Percentiles rank a stretch among this genome's conserved stretches.
Evolutionary conservation across 2,113 vertebrate species (phyloP).

Genomic region (Dinomys branickii): DNA sequence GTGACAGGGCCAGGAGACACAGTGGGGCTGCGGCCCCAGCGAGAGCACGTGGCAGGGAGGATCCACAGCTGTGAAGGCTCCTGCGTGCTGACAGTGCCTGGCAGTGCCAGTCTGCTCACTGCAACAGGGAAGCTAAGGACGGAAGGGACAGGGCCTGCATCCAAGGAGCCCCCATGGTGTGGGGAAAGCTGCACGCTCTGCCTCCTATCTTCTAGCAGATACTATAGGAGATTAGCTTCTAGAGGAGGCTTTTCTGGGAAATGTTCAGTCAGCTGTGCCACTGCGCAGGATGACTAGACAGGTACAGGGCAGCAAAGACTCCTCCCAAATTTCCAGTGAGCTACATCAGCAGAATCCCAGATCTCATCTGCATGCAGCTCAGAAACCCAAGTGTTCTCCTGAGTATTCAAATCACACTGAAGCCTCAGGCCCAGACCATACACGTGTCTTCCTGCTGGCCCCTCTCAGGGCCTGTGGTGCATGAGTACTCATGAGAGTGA

Average conservation of each 20-base stretch:
- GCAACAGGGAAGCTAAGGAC: no score
- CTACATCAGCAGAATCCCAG: no score
- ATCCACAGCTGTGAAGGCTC: no score
- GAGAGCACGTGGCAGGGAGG: no score
- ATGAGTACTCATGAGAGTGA: neutral
- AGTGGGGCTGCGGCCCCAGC: no score
- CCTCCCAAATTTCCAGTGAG: neutral
- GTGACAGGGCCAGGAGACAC: neutral
- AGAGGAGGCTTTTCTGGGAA: neutral
- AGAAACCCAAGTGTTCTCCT: neutral
- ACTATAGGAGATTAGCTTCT: neutral
- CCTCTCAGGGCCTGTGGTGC: no score
- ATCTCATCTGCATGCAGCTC: neutral
- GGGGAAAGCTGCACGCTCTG: neutral
- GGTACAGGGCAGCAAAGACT: neutral
- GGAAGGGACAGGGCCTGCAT: neutral
- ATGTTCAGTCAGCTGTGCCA: neutral
- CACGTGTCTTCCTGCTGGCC: no score
- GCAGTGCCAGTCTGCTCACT: no score
- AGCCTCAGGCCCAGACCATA: no score
- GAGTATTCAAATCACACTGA: neutral
- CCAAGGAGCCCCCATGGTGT: conserved; percentile 54
- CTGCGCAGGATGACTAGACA: neutral
- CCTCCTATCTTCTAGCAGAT: neutral
- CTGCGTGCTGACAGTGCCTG: no score